Evolutionary conservation across 2,113 vertebrate genomes (phyloP).

Genomic region (Dicrurus megarhynchus): DNA sequence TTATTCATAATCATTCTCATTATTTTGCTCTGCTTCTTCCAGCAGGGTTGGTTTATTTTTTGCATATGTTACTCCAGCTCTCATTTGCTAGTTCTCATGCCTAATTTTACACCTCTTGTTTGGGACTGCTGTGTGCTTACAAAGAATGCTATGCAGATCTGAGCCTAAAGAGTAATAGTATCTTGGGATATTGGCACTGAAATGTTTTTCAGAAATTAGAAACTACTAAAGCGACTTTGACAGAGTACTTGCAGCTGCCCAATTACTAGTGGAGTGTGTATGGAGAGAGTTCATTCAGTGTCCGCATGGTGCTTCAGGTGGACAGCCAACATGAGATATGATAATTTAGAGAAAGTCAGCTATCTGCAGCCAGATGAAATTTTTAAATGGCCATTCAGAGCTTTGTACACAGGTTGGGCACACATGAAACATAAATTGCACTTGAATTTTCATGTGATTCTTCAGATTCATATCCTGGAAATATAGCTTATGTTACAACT

Average conservation of each 20-base stretch:
- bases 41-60: neutral
- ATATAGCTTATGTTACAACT: neutral
- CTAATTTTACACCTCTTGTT: neutral
- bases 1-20: neutral
- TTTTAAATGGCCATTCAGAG: neutral
- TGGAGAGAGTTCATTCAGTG: neutral
- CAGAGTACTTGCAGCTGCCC: neutral
- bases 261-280: neutral
- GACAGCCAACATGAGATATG: accelerated
- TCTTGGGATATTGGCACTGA: neutral
- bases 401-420: neutral
- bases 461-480: neutral
- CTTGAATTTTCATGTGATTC: neutral
- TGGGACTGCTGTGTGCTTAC: neutral
- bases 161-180: neutral
- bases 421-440: neutral
- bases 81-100: neutral
- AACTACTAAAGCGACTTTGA: neutral
- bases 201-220: neutral
- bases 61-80: neutral
- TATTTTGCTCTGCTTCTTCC: neutral
- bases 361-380: neutral
- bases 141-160: neutral
- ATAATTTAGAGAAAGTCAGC: neutral
- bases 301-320: neutral